These are phyloP conservation scores for Lepilemur septentrionalis DNA, from an alignment of 2,797 vertebrate genomes.

Conservation along the genomic window DNA sequence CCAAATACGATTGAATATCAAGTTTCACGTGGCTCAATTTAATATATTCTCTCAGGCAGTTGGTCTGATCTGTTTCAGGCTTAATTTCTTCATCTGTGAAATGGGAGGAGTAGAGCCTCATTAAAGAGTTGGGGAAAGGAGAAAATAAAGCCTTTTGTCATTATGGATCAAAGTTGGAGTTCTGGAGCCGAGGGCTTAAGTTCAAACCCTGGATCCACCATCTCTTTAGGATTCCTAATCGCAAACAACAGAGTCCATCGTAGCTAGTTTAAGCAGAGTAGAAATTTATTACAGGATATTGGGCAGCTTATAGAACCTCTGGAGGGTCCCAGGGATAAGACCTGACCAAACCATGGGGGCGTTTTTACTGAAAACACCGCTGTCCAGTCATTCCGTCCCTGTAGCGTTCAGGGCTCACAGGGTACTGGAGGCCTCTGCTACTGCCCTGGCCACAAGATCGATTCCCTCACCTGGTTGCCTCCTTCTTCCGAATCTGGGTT, in stretches of 20 bases:
- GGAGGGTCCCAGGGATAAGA: not conserved
- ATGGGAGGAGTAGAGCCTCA: not conserved
- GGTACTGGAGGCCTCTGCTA: not conserved
- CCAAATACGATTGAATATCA: not conserved
- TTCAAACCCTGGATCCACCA: not conserved
- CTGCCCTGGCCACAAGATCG: not conserved
- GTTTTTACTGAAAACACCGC: slow-evolving; percentile 9
- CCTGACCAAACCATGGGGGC: not conserved
- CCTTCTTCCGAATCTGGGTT: not conserved
- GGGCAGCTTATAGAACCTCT: not conserved
- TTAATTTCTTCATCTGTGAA: not conserved
- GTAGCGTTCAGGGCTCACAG: not conserved
- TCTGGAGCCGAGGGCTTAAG: not conserved
- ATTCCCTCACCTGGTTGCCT: not conserved
- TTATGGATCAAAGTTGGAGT: not conserved
- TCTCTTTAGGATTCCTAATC: not conserved
- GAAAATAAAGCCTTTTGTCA: not conserved
- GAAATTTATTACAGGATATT: not conserved
- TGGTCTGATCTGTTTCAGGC: not conserved
- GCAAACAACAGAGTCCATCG: not conserved
- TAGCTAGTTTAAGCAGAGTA: not conserved
- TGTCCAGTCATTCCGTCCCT: not conserved
- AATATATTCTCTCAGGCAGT: not conserved
- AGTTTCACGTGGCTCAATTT: not conserved
- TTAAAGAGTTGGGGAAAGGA: not conserved